Evolutionary conservation across 2,888 invertebrate species (phyloP), one percentile per base, ranked within the genome.

Genomic region (Phortica magna): DNA sequence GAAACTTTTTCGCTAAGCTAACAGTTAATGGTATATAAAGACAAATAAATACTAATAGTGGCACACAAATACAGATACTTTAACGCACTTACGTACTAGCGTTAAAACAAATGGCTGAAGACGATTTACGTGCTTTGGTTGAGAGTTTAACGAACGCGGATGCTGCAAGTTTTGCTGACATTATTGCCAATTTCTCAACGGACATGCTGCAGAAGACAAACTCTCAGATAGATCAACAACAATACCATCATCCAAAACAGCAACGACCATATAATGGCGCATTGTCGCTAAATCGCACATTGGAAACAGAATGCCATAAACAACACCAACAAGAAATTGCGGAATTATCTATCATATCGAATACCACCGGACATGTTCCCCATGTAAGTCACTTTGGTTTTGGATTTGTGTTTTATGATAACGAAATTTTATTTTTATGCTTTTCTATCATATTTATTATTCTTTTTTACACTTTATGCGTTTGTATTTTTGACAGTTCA

Each of bases 131-230:
- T 74, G 83, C 87, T 2, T 75, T 90, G 75, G 84, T 89, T 74
- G 85, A 86, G 74, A 85, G 83, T 73, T 80, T 90, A 79, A 81
- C 81, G 22, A 83, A 83, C 76, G 80, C 80, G 68, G 80, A 83
- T 31, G 78, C 77, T 41, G 82, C 80, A 48, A 80, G 87, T 70
- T 76, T 89, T 76, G 83, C 81, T 70, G 81, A 83, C 76, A 85
- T 82, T 77, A 79, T 90, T 79, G 88, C 85, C 67, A 90, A 90
- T 82, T 84, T 89, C 75, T 88, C 90, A 74, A 79, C 85, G 77
- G 88, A 90, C 75, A 82, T 85, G 84, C 77, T 89, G 61, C 82
- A 86, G 65, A 78, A 82, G 42, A 88, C 88, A n/a, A 89, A 83
- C 43, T 82, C 84, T 68, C 80, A 84, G 80, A 83, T 89, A 83